phyloP scores from a whole-genome alignment of 2,113 vertebrate genomes.

The Marmota monax region DNA sequence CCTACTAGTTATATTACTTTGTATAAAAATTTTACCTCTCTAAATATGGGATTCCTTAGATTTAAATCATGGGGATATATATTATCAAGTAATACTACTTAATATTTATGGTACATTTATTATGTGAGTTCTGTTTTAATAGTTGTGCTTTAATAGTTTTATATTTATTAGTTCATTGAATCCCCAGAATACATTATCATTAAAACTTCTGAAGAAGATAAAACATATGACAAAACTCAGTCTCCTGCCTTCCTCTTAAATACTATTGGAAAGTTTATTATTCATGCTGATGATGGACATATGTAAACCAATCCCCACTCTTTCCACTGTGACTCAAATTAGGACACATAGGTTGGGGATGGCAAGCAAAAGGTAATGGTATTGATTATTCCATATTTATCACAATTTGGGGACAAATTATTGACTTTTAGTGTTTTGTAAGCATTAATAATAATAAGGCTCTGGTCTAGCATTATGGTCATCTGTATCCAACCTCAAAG shows the following conservation, averaged over 20 bases:
- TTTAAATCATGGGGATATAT: background rate
- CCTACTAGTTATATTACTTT: background rate
- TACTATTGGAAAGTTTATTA: background rate
- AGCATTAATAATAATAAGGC: slow-evolving; percentile 51
- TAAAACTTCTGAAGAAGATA: background rate
- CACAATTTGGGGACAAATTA: slow-evolving; percentile 64
- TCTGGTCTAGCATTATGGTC: slow-evolving; percentile 68
- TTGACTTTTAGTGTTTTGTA: background rate
- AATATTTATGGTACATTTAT: background rate
- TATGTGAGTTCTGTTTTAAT: background rate
- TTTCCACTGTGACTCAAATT: background rate
- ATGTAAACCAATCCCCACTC: background rate
- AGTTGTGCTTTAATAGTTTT: background rate
- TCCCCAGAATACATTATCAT: background rate
- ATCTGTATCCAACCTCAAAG: slow-evolving; percentile 70
- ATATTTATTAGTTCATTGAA: background rate
- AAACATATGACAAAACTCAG: background rate
- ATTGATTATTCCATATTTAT: slow-evolving; percentile 19
- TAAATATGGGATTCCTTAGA: background rate
- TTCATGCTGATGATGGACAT: background rate
- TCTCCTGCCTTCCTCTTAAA: background rate
- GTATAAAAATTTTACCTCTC: background rate
- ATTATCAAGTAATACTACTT: background rate
- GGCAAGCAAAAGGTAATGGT: background rate
- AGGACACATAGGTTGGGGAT: no score